A percentile compares a stretch with the other conserved stretches of the same genome.
These are phyloP conservation scores for Nothoprocta perdicaria DNA, from an alignment of 2,113 vertebrate species.

Conservation along the genomic window DNA sequence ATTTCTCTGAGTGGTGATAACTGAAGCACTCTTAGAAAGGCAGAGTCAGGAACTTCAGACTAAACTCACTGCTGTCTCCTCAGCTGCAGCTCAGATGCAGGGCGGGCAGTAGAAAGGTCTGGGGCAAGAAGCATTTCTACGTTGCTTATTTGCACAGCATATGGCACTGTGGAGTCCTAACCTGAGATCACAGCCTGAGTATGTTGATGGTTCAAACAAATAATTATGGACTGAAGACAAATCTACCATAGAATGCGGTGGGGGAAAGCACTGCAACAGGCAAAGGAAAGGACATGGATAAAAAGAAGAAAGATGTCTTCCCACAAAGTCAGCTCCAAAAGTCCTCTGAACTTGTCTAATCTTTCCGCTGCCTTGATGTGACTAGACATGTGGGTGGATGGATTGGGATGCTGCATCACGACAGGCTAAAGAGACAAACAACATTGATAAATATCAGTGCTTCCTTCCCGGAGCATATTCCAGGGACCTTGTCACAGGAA, in stretches of 20 bases:
- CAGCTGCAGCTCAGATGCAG: not conserved
- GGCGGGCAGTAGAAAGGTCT: not conserved
- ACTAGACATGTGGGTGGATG: slow-evolving; percentile 23
- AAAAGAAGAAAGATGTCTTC: slow-evolving; percentile 15
- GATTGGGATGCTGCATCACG: slow-evolving; percentile 34
- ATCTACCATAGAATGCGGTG: not conserved
- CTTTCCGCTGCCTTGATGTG: not conserved
- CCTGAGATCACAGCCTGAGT: too few relatives aligned
- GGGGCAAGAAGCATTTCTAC: not conserved
- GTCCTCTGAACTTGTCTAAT: not conserved
- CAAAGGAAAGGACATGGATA: not conserved
- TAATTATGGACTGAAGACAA: not conserved
- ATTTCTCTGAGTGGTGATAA: not conserved
- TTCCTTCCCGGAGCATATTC: not conserved
- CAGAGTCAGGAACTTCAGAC: not conserved
- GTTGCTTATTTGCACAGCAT: not conserved
- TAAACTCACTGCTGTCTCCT: not conserved
- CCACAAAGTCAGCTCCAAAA: slow-evolving; percentile 1
- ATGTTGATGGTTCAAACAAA: not conserved
- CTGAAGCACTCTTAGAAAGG: not conserved
- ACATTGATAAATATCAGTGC: slow-evolving; percentile 23
- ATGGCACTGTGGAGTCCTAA: not conserved
- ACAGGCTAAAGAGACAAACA: not conserved
- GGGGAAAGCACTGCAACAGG: not conserved
- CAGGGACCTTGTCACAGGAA: not conserved